Base-by-base conservation (phyloP, 2,113 vertebrate genomes). In the Nyctibius bracteatus region DNA sequence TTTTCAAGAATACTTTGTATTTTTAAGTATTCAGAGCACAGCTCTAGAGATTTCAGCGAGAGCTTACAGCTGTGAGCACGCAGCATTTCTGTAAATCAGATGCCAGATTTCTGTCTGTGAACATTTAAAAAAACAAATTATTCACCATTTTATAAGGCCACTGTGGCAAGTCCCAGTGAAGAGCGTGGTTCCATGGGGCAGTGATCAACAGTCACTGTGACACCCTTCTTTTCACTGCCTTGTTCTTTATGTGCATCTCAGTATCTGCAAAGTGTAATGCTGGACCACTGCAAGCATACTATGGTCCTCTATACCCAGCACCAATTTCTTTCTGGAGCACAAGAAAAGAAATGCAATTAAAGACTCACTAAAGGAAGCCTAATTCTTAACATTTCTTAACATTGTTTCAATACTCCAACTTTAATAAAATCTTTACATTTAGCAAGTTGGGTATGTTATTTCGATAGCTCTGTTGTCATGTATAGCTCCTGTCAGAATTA, bases 1-100 rank as follows among this genome's bases (percentile, higher is more conserved):
- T 90, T 93, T 91, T 91, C 54, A 72, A 65, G 57, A 79, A 47
- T 72, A 27, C 46, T 67, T 84, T 31, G 27, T 59, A 74, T 81
- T 81, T 84, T 59, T n/a, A 68, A 81, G n/a, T 51, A 52, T 63
- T 47, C 73, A 27, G 55, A 91, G 66, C 47, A 74, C 47, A 86
- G n/a, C 66, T 90, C 41, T 18, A 49, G 78, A 55, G 63, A 78
- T 77, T 75, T 88, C 46, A 71, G 47, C 70, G 81, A 30, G 39
- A 86, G 81, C 37, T 91, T 82, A 46, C 28, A 74, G 47, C 57
- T 84, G 18, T 52, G 27, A 89, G 22, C 39, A 57, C 1, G 8
- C 65, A 72, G 57, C 81, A 23, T 52, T 81, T 61, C 61, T 87
- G 46, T 55, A 46, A 81, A 82, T 82, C 61, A 47, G 39, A 33